Evolutionary conservation across 1,140 invertebrate species (phyloP).

Genomic region (Drosophila miranda): DNA sequence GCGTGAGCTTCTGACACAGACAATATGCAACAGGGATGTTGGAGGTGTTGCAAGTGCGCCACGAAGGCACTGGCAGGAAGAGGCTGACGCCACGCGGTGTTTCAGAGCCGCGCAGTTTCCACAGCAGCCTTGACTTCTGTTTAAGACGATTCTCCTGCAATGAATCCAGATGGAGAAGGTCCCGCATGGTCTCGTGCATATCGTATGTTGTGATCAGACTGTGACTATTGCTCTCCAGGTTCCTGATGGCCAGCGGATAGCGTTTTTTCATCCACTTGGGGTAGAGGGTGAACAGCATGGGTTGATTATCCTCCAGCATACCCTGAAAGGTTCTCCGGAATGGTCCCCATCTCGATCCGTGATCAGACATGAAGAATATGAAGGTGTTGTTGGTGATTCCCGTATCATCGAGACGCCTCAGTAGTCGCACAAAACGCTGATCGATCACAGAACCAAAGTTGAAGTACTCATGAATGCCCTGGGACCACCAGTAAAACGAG

Average conservation of each 20-base stretch:
- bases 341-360: constrained; percentile 25
- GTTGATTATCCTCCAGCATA: constrained; percentile 91
- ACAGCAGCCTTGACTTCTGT: neutral
- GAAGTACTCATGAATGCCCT: constrained; percentile 23
- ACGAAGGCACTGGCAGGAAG: constrained; percentile 8
- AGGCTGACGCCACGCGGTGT: constrained; percentile 18
- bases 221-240: constrained; percentile 87
- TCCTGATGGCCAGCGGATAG: constrained; percentile 85
- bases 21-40: constrained; percentile 10
- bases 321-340: constrained; percentile 86
- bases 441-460: constrained; percentile 34
- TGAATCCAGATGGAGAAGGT: constrained; percentile 83
- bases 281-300: constrained; percentile 90
- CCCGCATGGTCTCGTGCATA: constrained; percentile 86
- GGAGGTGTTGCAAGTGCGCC: constrained; percentile 21
- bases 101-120: neutral
- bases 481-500: constrained; percentile 41
- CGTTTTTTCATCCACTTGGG: constrained; percentile 87
- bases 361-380: constrained; percentile 43
- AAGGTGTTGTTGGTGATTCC: constrained; percentile 39
- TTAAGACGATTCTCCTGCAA: constrained; percentile 59
- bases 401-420: constrained; percentile 2
- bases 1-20: constrained; percentile 17
- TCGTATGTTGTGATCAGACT: constrained; percentile 91
- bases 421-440: neutral